Conservation (phyloP, 2,797 vertebrate species). For the Amblyopsis hoosieri region DNA sequence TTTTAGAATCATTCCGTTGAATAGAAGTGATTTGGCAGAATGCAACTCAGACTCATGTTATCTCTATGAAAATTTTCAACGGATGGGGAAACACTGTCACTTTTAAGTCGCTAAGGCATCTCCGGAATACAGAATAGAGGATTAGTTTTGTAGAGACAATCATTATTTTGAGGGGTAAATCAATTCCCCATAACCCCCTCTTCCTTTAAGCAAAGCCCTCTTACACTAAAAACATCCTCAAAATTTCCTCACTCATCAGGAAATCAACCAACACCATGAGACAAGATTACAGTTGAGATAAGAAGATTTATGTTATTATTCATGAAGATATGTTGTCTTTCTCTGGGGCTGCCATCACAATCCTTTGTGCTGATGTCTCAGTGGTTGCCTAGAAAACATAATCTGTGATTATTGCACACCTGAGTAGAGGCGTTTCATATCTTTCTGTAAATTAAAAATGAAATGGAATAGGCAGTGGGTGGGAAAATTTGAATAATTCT, state of each 20-base stretch:
- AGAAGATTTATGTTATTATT: conserved; percentile 57
- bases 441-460: conserved; percentile 34
- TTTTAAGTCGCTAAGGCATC: conserved; percentile 45
- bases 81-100: conserved; percentile 48
- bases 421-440: conserved; percentile 34
- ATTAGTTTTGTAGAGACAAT: conserved; percentile 62
- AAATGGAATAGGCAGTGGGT: conserved; percentile 1
- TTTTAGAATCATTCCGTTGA: conserved; percentile 60
- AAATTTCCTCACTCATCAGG: conserved; percentile 43
- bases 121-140: conserved; percentile 56
- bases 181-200: conserved; percentile 26
- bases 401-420: conserved; percentile 56
- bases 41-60: conserved; percentile 59
- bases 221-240: conserved; percentile 15
- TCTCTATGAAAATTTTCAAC: conserved; percentile 64
- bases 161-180: conserved; percentile 19
- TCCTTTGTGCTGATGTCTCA: conserved; percentile 46
- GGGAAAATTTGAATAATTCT: background rate
- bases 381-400: conserved; percentile 47
- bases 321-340: conserved; percentile 34
- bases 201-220: conserved; percentile 14
- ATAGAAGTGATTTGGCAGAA: conserved; percentile 57
- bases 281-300: conserved; percentile 50
- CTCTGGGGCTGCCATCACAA: conserved; percentile 57
- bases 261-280: conserved; percentile 39